Evolutionary conservation across 2,113 vertebrate genomes (phyloP), one percentile per base, ranked within the genome.

Genomic region (Cricetomys ansorgei): DNA sequence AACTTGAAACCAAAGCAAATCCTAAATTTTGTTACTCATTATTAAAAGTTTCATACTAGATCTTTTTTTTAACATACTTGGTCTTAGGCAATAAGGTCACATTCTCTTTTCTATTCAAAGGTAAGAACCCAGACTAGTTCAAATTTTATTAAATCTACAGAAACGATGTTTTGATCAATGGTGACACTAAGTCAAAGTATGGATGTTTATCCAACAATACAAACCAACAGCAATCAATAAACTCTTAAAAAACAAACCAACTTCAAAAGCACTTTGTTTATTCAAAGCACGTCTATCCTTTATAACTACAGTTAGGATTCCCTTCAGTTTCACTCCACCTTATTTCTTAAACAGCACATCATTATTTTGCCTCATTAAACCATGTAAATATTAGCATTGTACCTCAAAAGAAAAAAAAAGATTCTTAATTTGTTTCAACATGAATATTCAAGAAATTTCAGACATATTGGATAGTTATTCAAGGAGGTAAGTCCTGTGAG

Each of bases 241-340:
- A 98, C 96, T 81, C 91, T 95, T 40, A 75, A 86, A 95, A 95
- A 94, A 96, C 55, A 95, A 94, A 96, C 55, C 27, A 93, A 59
- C 97, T 98, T 98, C 89, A 96, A 98, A 98, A 86, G 69, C 96
- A 94, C 72, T 40, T 80, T 29, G 93, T 13, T 97, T 98, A 98
- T 96, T 95, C 97, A 84, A 98, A 98, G 98, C 98, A 98, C 98
- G 97, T 98, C 97, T 97, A 96, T 97, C 3, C 3, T 94, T 98
- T 95, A 92, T 96, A 96, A 76, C 76, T 12, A 8, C 93, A 96
- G 50, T 83, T 97, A 90, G 95, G 67, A 50, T 97, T 97, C 90
- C 89, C 27, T 96, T 96, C 79, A 34, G 96, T 92, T 87, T 95
- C 79, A 97, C 57, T 7, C 59, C 50, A 70, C 10, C 57, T 88